Conservation (phyloP, 2,113 vertebrate genomes). For the Cyanocitta stelleri region DNA sequence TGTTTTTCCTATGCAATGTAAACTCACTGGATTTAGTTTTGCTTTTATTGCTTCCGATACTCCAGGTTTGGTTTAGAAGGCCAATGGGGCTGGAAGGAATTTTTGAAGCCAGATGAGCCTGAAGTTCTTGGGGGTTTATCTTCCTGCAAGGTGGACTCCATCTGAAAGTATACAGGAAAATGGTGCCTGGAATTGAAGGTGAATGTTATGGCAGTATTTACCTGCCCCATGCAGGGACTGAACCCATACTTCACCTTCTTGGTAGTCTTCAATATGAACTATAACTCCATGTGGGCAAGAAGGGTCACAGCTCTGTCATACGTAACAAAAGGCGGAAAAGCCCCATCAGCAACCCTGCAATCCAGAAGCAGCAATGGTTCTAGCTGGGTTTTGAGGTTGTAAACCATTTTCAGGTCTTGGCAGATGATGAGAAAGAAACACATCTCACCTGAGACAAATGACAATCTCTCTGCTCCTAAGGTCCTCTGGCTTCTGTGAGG, state of each 20-base stretch:
- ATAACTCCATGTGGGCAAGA: neutral
- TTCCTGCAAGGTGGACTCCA: neutral
- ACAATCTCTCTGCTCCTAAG: neutral
- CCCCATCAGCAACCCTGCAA: neutral
- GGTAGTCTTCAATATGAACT: neutral
- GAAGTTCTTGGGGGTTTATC: neutral
- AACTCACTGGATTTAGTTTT: neutral
- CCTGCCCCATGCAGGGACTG: neutral
- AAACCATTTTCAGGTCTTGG: neutral
- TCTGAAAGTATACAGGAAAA: neutral
- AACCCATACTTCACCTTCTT: neutral
- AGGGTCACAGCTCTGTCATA: neutral
- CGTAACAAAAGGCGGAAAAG: accelerated
- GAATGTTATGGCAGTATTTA: neutral
- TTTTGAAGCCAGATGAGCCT: neutral
- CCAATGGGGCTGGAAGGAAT: neutral
- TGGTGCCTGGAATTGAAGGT: neutral
- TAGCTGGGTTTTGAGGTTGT: neutral
- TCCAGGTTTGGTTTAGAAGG: neutral
- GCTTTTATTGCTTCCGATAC: neutral
- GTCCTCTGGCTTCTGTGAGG: neutral
- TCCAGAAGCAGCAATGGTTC: neutral
- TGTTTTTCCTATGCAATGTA: neutral
- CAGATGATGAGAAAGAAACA: neutral
- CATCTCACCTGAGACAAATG: neutral